phyloP scores from a whole-genome alignment of 2,797 vertebrate species.

The Clarias fuscus region DNA sequence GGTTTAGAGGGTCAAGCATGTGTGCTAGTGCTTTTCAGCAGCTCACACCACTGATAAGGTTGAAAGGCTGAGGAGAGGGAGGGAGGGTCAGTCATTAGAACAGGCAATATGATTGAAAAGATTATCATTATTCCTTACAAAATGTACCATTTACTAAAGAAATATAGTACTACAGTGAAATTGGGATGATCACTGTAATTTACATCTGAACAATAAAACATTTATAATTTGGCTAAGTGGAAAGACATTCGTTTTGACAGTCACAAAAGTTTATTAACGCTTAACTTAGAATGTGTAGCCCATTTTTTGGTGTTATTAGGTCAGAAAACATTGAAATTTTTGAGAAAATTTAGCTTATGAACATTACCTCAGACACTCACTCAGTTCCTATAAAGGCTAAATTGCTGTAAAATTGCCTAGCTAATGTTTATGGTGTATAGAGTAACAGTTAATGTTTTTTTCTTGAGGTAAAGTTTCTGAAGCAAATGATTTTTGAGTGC shows the following conservation, averaged over 20 bases:
- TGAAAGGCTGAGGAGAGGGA: background rate
- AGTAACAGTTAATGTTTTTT: background rate
- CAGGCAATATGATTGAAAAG: background rate
- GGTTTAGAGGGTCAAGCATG: constrained; percentile 68
- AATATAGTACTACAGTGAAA: background rate
- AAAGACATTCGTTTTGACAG: background rate
- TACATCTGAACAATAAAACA: background rate
- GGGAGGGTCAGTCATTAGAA: background rate
- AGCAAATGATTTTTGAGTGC: background rate
- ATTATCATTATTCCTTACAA: background rate
- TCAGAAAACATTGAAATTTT: background rate
- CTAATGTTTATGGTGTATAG: background rate
- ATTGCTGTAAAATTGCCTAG: background rate
- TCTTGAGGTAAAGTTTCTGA: background rate
- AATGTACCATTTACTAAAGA: background rate
- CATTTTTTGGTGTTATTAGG: background rate
- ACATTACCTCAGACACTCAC: background rate
- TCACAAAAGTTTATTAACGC: background rate
- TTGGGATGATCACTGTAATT: background rate
- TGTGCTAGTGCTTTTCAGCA: constrained; percentile 51
- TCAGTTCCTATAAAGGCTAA: background rate
- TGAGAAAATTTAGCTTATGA: background rate
- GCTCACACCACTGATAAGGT: constrained; percentile 45
- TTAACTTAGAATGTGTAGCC: background rate
- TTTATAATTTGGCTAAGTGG: background rate